Percentiles rank a stretch among this genome's conserved stretches.
These are phyloP conservation scores for Pseudorectes ferrugineus DNA, from an alignment of 2,113 vertebrate genomes.

Conservation along the genomic window DNA sequence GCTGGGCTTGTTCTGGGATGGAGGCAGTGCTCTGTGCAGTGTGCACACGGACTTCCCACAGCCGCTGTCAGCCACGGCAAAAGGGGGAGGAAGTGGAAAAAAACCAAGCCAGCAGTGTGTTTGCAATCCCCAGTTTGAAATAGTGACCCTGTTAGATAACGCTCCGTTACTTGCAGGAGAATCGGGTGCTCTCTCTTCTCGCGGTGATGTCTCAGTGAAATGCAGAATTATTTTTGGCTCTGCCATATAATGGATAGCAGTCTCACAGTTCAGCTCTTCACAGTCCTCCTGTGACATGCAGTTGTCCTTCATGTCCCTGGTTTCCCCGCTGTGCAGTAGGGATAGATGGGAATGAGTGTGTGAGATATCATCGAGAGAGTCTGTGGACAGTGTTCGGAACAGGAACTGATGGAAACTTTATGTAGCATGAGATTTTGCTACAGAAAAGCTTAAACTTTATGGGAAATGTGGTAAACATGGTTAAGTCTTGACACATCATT, in stretches of 20 bases:
- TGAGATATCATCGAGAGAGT: not conserved
- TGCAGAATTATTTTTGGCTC: not conserved
- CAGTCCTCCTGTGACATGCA: not conserved
- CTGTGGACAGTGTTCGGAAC: not conserved
- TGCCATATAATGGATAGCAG: not conserved
- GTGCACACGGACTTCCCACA: not conserved
- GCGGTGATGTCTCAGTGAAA: not conserved
- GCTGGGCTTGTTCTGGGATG: not conserved
- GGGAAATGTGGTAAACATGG: not conserved
- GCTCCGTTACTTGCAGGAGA: not conserved
- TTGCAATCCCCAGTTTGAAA: not conserved
- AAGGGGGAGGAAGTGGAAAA: not conserved
- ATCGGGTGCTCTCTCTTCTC: not conserved
- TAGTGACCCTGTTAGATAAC: not conserved
- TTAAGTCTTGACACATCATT: not conserved
- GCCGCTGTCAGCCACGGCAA: rapidly evolving
- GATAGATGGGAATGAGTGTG: not conserved
- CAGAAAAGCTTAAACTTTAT: not conserved
- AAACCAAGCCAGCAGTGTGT: not conserved
- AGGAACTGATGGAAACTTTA: not conserved
- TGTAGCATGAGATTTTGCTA: not conserved
- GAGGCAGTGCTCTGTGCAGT: not conserved
- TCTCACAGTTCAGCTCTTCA: not conserved
- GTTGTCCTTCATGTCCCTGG: not conserved
- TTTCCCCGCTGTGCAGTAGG: not conserved